These are phyloP conservation scores for Pteropus rufus DNA, from an alignment of 2,797 vertebrate genomes.

Conservation along the genomic window DNA sequence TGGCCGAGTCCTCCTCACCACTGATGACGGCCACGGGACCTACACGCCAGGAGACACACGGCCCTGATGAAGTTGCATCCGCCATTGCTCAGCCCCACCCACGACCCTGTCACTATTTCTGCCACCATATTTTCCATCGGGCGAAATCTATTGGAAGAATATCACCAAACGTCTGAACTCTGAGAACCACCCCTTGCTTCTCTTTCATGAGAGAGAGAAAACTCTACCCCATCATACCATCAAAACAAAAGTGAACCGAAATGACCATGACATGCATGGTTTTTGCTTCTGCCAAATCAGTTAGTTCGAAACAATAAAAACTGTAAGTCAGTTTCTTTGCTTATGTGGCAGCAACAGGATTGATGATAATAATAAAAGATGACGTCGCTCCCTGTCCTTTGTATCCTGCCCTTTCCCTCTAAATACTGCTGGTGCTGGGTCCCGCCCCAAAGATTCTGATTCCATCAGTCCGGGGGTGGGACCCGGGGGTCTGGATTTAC, in stretches of 20 bases:
- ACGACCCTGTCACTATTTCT: accelerated
- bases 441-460: neutral
- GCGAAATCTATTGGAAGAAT: neutral
- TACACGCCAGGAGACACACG: conserved; percentile 67
- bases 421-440: neutral
- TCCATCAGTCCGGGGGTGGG: accelerated
- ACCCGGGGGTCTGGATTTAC: neutral
- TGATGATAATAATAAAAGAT: neutral
- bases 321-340: neutral
- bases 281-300: neutral
- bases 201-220: neutral
- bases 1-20: conserved; percentile 98
- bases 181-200: neutral
- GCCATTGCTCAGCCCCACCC: neutral
- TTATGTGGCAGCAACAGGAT: neutral
- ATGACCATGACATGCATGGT: neutral
- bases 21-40: conserved; percentile 98
- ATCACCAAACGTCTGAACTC: neutral
- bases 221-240: neutral
- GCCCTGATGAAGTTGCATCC: neutral
- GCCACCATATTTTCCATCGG: too few species aligned
- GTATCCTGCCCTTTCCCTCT: neutral
- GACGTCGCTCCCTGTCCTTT: neutral
- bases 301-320: neutral
- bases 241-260: neutral